phyloP scores from a whole-genome alignment of 2,797 vertebrate genomes.

The Hydrophis major region DNA sequence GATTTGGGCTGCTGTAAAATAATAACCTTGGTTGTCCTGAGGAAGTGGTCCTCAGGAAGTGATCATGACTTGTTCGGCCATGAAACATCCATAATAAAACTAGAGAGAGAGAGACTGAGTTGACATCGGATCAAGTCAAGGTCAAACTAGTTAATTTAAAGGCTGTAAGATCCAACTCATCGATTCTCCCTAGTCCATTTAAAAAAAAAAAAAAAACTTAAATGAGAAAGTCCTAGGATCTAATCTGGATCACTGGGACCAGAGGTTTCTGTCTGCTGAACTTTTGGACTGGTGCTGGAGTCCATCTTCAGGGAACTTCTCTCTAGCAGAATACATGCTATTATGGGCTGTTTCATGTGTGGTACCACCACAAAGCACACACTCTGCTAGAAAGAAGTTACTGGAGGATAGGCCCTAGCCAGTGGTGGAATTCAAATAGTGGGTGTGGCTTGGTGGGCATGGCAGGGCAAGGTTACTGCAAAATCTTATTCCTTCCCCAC shows the following conservation, averaged over 20 bases:
- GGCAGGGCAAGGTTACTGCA: too few species aligned
- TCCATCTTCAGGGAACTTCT: too few species aligned
- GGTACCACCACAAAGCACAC: neutral
- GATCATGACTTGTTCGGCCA: too few species aligned
- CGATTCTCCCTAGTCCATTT: neutral
- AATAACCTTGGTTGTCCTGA: neutral
- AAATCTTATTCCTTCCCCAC: too few species aligned
- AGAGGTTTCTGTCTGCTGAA: too few species aligned
- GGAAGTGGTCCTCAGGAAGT: neutral
- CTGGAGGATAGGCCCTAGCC: too few species aligned
- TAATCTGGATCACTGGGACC: too few species aligned
- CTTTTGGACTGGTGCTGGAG: too few species aligned
- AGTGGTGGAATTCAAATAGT: too few species aligned
- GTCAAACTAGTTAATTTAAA: neutral
- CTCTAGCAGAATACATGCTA: neutral
- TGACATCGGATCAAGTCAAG: neutral
- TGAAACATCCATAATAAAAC: too few species aligned
- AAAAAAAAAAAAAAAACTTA: neutral
- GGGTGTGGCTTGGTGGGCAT: too few species aligned
- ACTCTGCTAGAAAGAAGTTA: neutral
- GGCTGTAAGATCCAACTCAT: neutral
- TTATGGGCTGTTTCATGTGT: too few species aligned
- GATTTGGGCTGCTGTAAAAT: conserved; percentile 3
- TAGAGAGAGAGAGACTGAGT: neutral
- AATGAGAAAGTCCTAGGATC: neutral